Conservation (phyloP, 2,113 vertebrate genomes). For the Platichthys flesus region DNA sequence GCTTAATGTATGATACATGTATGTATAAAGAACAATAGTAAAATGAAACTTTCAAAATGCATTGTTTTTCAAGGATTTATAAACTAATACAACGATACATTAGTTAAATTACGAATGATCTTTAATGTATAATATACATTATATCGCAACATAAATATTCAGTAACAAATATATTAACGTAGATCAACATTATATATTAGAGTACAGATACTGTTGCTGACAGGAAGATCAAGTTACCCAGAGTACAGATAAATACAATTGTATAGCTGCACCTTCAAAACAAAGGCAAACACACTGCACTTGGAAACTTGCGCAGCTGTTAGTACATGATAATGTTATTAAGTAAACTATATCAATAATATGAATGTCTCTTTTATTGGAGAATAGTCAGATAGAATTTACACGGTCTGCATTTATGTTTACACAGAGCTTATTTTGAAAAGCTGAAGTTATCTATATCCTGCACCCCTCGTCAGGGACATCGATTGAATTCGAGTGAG, state of each 20-base stretch:
- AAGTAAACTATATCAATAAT: too few species aligned
- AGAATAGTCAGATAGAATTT: too few species aligned
- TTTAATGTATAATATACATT: too few species aligned
- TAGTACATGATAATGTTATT: too few species aligned
- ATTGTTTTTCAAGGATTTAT: not conserved
- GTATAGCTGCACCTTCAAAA: not conserved
- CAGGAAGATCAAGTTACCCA: conserved; percentile 8
- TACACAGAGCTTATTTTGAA: conserved; percentile 59
- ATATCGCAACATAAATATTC: too few species aligned
- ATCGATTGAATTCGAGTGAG: not conserved
- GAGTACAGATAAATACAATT: not conserved
- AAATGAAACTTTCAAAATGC: not conserved
- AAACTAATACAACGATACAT: not conserved
- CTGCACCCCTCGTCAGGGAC: not conserved
- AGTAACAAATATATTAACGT: not conserved
- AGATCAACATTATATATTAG: too few species aligned
- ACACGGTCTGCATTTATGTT: not conserved
- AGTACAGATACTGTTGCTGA: too few species aligned
- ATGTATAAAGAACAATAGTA: not conserved
- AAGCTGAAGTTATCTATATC: conserved; percentile 23
- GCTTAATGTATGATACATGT: not conserved
- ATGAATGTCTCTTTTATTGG: too few species aligned
- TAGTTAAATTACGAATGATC: not conserved
- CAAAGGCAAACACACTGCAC: conserved; percentile 16
- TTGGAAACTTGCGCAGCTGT: too few species aligned